Conservation (phyloP, 1,140 invertebrate genomes). For the Batillaria attramentaria region DNA sequence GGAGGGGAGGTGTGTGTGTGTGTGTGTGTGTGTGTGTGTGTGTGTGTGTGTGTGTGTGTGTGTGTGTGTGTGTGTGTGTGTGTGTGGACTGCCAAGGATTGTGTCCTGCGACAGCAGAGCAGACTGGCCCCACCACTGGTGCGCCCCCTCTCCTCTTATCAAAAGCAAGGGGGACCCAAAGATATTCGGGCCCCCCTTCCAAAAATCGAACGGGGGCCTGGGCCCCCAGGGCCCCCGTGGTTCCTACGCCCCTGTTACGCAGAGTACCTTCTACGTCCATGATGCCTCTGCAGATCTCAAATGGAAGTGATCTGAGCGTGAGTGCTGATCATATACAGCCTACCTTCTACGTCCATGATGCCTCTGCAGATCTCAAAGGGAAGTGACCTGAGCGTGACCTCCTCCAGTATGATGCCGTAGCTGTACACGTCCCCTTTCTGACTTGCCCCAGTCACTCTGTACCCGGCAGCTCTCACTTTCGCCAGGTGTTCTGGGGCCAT, state of each 20-base stretch:
- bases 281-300: constrained; percentile 14
- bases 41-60: constrained; percentile 1
- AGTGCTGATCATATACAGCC: background rate
- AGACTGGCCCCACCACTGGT: background rate
- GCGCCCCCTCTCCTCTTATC: background rate
- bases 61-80: constrained; percentile 2
- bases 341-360: constrained; percentile 39
- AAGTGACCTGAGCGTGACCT: constrained; percentile 38
- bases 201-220: background rate
- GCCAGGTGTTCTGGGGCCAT: constrained; percentile 91
- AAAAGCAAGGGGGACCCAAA: too few species aligned
- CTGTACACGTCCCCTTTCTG: constrained; percentile 94
- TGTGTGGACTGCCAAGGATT: background rate
- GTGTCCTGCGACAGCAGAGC: background rate
- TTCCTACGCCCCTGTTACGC: background rate
- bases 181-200: too few species aligned
- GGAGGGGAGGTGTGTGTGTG: background rate
- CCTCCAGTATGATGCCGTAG: constrained; percentile 89
- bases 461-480: background rate
- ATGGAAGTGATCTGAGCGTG: background rate
- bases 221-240: background rate
- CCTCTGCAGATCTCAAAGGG: constrained; percentile 36
- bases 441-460: constrained; percentile 74
- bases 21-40: background rate
- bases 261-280: background rate